Percentiles rank a stretch among this genome's conserved stretches.
Evolutionary conservation across 1,140 invertebrate genomes (phyloP).

Genomic region (Scaptodrosophila lebanonensis): DNA sequence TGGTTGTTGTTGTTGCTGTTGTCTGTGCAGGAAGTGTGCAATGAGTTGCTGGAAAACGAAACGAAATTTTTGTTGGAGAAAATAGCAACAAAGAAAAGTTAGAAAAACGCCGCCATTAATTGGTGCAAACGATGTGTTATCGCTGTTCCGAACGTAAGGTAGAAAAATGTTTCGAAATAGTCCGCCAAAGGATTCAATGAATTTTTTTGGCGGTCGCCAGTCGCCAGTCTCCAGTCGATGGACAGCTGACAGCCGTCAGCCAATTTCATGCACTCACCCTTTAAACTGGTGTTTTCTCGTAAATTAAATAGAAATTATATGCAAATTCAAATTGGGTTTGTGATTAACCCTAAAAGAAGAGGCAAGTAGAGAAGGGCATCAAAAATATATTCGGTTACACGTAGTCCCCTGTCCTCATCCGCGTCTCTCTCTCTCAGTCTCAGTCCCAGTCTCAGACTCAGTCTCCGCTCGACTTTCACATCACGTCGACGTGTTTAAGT

Average conservation of each 20-base stretch:
- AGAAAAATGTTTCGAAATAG: neutral
- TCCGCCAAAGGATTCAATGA: no score
- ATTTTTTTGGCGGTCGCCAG: no score
- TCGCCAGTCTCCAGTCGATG: neutral
- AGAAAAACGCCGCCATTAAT: slow-evolving; percentile 64
- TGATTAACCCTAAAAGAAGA: slow-evolving; percentile 61
- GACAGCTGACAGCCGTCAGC: slow-evolving; percentile 4
- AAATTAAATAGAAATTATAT: slow-evolving; percentile 72
- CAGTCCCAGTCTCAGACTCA: neutral
- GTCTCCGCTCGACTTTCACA: slow-evolving; percentile 24
- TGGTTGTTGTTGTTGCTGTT: slow-evolving; percentile 38
- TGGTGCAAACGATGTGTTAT: no score
- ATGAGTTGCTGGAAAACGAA: slow-evolving; percentile 36
- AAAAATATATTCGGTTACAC: slow-evolving; percentile 56
- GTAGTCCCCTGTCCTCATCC: neutral
- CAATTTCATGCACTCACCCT: slow-evolving; percentile 12
- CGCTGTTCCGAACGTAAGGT: neutral
- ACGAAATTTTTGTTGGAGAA: slow-evolving; percentile 26
- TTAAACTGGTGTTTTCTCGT: slow-evolving; percentile 4
- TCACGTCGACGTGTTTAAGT: slow-evolving; percentile 73
- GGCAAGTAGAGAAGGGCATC: neutral
- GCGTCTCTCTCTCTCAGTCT: neutral
- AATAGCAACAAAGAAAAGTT: slow-evolving; percentile 47
- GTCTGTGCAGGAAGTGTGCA: slow-evolving; percentile 71
- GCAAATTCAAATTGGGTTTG: slow-evolving; percentile 62